Evolutionary conservation across 2,113 vertebrate species (phyloP).

Genomic region (Furnarius figulus): DNA sequence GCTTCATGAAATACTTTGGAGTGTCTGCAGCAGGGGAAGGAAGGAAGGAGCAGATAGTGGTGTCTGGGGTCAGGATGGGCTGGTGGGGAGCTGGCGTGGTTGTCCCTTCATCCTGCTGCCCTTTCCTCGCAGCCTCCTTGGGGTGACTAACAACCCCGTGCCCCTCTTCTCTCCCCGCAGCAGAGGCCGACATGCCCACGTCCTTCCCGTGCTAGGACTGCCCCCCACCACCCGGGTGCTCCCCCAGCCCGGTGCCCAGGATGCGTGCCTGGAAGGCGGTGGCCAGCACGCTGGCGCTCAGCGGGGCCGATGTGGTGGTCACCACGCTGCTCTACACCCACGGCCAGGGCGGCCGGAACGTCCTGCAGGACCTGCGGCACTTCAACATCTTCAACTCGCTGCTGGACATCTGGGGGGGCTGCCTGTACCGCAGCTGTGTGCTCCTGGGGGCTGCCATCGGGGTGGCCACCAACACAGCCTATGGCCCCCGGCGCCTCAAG

Average conservation of each 20-base stretch:
- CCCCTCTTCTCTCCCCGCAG: not conserved
- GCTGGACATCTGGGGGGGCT: constrained; percentile 88
- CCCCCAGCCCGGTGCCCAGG: not conserved
- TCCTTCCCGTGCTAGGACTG: not conserved
- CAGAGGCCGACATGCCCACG: not conserved
- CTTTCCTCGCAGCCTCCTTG: accelerated
- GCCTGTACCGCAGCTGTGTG: constrained; percentile 82
- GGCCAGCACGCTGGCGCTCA: constrained; percentile 72
- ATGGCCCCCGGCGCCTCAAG: constrained; percentile 80
- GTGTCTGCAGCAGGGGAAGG: accelerated
- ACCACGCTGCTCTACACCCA: constrained; percentile 85
- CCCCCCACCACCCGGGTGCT: accelerated
- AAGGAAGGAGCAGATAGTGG: not conserved
- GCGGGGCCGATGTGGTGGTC: constrained; percentile 77
- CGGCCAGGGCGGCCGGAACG: constrained; percentile 65
- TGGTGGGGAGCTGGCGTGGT: accelerated
- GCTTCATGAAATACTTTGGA: not conserved
- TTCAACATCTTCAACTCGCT: constrained; percentile 84
- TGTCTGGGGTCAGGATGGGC: not conserved
- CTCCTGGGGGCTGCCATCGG: constrained; percentile 86
- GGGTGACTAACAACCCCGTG: accelerated
- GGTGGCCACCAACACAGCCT: constrained; percentile 81
- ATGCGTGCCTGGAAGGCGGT: constrained; percentile 80
- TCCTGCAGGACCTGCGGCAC: constrained; percentile 79
- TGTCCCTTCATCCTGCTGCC: not conserved